These are phyloP conservation scores for Toxotes chatareus DNA, from an alignment of 2,113 vertebrate species.

Conservation along the genomic window DNA sequence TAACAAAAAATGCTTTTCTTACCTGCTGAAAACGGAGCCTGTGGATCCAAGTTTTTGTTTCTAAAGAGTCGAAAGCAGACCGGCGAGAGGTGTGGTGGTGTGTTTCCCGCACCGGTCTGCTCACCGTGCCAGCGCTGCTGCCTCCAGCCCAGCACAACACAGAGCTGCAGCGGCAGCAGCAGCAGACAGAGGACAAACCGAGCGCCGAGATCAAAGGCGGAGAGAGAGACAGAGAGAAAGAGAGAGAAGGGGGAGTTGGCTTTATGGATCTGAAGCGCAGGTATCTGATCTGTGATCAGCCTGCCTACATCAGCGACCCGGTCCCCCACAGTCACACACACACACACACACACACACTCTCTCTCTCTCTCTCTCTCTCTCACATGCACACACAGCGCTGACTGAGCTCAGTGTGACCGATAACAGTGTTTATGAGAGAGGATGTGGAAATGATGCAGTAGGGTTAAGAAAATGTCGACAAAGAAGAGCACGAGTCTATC, in stretches of 20 bases:
- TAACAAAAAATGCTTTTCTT: slow-evolving; percentile 26
- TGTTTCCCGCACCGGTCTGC: slow-evolving; percentile 66
- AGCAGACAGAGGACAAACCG: slow-evolving; percentile 83
- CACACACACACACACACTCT: background rate
- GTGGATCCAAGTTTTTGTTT: background rate
- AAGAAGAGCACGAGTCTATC: background rate
- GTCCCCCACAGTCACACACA: background rate
- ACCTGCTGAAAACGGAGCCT: slow-evolving; percentile 47
- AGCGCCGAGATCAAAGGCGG: slow-evolving; percentile 91
- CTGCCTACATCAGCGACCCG: slow-evolving; percentile 87
- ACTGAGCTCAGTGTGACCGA: slow-evolving; percentile 1
- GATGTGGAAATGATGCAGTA: background rate
- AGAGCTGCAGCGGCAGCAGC: slow-evolving; percentile 25
- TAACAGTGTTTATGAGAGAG: background rate
- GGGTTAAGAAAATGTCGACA: background rate
- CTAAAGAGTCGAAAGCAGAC: slow-evolving; percentile 40
- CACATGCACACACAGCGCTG: background rate
- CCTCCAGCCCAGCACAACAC: slow-evolving; percentile 80
- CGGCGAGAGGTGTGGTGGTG: slow-evolving; percentile 55
- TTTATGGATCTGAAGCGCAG: slow-evolving; percentile 86
- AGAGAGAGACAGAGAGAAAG: slow-evolving; percentile 5
- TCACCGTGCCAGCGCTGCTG: slow-evolving; percentile 62
- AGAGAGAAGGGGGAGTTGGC: slow-evolving; percentile 69
- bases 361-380: no score
- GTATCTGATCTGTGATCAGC: slow-evolving; percentile 93